phyloP scores from a whole-genome alignment of 2,888 invertebrate species.

The Ommatoiulus sabulosus region DNA sequence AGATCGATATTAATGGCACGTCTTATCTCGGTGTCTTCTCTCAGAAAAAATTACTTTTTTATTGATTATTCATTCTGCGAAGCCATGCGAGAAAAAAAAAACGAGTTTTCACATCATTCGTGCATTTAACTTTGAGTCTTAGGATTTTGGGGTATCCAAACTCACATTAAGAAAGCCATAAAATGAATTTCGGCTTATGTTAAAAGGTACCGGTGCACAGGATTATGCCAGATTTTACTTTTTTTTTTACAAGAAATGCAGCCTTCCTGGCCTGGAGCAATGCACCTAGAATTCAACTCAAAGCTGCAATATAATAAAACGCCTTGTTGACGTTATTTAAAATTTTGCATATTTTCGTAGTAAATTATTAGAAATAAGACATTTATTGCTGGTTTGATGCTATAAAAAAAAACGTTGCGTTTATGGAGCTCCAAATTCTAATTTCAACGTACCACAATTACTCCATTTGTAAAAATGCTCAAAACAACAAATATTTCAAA shows the following conservation, averaged over 20 bases:
- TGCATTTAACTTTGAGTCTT: background rate
- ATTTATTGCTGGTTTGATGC: too few relatives aligned
- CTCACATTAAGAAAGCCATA: background rate
- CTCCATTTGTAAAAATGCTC: too few relatives aligned
- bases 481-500: too few relatives aligned
- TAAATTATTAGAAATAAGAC: too few relatives aligned
- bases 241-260: background rate
- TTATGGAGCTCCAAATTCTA: too few relatives aligned
- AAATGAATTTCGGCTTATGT: background rate
- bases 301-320: too few relatives aligned
- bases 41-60: background rate
- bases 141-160: background rate
- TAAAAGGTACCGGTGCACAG: background rate
- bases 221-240: background rate
- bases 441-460: too few relatives aligned
- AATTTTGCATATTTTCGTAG: too few relatives aligned
- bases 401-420: too few relatives aligned
- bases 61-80: background rate
- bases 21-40: background rate
- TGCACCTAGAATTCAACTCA: background rate
- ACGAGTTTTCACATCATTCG: background rate
- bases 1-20: background rate
- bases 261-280: background rate
- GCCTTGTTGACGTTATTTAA: too few relatives aligned
- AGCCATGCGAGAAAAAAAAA: background rate